Evolutionary conservation across 2,797 vertebrate genomes (phyloP).

Genomic region (Mus spretus): DNA sequence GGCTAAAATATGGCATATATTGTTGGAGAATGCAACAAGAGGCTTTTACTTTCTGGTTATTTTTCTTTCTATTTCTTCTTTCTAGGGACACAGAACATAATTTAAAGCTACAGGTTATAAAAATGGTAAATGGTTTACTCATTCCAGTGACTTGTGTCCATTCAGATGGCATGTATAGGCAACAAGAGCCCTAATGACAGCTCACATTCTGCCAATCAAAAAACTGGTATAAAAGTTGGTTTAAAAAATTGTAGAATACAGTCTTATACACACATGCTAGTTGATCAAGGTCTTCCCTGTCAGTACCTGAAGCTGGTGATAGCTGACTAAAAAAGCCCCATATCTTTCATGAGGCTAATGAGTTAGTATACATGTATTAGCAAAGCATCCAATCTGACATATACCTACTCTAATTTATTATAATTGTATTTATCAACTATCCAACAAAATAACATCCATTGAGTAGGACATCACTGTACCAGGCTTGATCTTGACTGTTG

Average conservation of each 20-base stretch:
- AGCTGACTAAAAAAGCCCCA: neutral
- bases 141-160: conserved; percentile 35
- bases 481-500: neutral
- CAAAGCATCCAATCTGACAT: neutral
- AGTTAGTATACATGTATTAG: neutral
- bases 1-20: neutral
- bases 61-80: neutral
- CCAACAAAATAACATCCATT: neutral
- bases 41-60: neutral
- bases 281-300: neutral
- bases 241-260: neutral
- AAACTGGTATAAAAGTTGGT: neutral
- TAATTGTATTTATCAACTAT: conserved; percentile 18
- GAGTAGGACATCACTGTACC: neutral
- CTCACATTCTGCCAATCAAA: neutral
- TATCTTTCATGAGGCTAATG: neutral
- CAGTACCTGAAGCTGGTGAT: neutral
- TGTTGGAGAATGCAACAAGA: neutral
- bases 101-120: conserved; percentile 39
- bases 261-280: neutral
- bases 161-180: neutral
- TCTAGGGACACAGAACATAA: neutral
- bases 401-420: neutral
- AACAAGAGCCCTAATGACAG: conserved; percentile 45
- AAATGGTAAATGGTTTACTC: neutral